Conservation (phyloP, 1,140 invertebrate genomes). For the Drosophila sulfurigaster region DNA sequence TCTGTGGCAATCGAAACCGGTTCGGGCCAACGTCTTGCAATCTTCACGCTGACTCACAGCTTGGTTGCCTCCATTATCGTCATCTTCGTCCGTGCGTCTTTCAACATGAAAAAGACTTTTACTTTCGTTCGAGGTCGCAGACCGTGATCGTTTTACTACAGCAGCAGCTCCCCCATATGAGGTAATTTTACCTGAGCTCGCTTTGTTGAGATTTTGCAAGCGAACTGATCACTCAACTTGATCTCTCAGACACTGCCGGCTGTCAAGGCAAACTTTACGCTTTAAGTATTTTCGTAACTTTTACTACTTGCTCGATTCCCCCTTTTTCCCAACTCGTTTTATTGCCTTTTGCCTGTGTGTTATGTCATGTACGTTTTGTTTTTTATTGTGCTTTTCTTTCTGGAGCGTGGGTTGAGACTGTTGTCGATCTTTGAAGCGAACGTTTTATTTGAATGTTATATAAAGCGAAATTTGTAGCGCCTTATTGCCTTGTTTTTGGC, state of each 20-base stretch:
- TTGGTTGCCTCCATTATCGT: constrained; percentile 3
- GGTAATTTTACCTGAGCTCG: constrained; percentile 64
- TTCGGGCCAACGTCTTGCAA: constrained; percentile 59
- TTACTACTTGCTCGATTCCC: constrained; percentile 9
- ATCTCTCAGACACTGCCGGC: constrained; percentile 57
- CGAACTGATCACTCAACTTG: constrained; percentile 67
- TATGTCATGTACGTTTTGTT: constrained; percentile 64
- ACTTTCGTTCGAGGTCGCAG: constrained; percentile 82
- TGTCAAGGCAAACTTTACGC: constrained; percentile 57
- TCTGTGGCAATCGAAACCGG: constrained; percentile 67
- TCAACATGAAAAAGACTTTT: constrained; percentile 60
- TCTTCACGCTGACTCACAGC: constrained; percentile 69
- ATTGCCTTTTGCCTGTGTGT: constrained; percentile 49
- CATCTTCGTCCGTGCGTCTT: neutral
- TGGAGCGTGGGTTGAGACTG: constrained; percentile 41
- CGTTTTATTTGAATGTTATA: constrained; percentile 41
- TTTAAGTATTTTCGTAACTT: constrained; percentile 65
- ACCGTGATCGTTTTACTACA: constrained; percentile 45
- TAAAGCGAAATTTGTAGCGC: constrained; percentile 49
- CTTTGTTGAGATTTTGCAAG: constrained; percentile 60
- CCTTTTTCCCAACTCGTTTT: constrained; percentile 20
- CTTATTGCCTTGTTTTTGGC: constrained; percentile 14
- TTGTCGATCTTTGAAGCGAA: constrained; percentile 18
- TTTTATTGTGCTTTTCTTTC: constrained; percentile 41
- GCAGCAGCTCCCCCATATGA: constrained; percentile 41